These are phyloP conservation scores for Leucoptera coffeella DNA, from an alignment of 2,888 invertebrate species.

Conservation along the genomic window DNA sequence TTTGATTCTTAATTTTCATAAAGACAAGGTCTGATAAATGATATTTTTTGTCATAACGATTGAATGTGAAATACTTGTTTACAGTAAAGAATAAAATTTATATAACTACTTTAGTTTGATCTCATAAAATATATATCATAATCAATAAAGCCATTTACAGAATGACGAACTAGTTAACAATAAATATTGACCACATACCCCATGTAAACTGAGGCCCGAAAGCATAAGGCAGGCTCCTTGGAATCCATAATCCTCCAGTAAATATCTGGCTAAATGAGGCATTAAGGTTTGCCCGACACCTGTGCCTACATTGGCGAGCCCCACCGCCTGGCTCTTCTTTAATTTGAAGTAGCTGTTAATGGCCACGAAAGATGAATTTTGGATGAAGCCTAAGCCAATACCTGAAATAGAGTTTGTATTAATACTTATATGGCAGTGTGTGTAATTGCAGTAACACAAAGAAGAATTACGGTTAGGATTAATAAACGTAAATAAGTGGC, in stretches of 20 bases:
- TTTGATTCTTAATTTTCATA: no score
- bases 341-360: conserved; percentile 65
- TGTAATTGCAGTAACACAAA: no score
- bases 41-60: no score
- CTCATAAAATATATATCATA: no score
- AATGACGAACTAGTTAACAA: conserved; percentile 1
- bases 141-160: no score
- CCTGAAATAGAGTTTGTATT: conserved; percentile 27
- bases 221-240: conserved; percentile 58
- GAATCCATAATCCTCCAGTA: conserved; percentile 60
- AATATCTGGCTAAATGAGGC: conserved; percentile 62
- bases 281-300: conserved; percentile 69
- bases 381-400: conserved; percentile 63
- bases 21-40: no score
- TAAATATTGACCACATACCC: conserved; percentile 34
- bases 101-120: no score
- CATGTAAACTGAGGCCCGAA: conserved; percentile 57
- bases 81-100: no score
- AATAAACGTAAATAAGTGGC: no score
- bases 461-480: no score
- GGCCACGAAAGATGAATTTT: conserved; percentile 65
- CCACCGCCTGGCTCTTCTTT: conserved; percentile 66
- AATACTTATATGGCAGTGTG: no score
- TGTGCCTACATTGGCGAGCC: conserved; percentile 68
- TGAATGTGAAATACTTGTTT: no score